Base-by-base conservation (phyloP, 2,888 invertebrate species). In the Polia nebulosa region DNA sequence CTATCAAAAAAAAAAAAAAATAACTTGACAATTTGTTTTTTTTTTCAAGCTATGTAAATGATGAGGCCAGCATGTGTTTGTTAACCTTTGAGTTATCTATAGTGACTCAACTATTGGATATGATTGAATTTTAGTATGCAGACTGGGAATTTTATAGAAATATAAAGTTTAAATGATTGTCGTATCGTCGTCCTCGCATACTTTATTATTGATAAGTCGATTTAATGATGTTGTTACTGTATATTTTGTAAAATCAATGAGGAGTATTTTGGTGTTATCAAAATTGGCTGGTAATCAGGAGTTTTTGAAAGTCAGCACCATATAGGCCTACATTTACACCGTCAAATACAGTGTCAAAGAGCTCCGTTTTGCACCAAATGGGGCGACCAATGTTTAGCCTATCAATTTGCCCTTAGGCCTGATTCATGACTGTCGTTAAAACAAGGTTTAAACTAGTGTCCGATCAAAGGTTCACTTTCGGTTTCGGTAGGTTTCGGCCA, bases 171-270 rank as follows among this genome's bases (percentile, higher is more conserved):
- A 9, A 17, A 49, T 27, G n/a, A 29, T n/a, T 32, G 20, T 29
- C 7, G 32, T 52, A 34, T 52, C 7, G 52, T 52, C 7, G 52
- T 52, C 20, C 52, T 32, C 32, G 13, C 32, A 52, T 3, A 57
- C 45, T 36, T 39, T 20, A 36, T 36, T 59, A 45, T 34, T 41
- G 45, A 17, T 60, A 60, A 39, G 41, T 79, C 41, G 20, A 36
- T 41, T 59, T 57, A 41, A 64, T 75, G 17, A 51, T 59, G 47
- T 59, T 80, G 57, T 75, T 67, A 41, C 11, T 64, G 25, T 62
- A 72, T 60, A 8, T 71, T 68, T 25, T 36, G 22, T 72, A 5
- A 34, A 71, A n/a, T 15, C 47, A 41, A 52, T 59, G 72, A 60
- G 61, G 60, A 59, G 53, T 77, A 44, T 44, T n/a, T n/a, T 55